Evolutionary conservation across 2,888 invertebrate species (phyloP).

Genomic region (Seira ritae): DNA sequence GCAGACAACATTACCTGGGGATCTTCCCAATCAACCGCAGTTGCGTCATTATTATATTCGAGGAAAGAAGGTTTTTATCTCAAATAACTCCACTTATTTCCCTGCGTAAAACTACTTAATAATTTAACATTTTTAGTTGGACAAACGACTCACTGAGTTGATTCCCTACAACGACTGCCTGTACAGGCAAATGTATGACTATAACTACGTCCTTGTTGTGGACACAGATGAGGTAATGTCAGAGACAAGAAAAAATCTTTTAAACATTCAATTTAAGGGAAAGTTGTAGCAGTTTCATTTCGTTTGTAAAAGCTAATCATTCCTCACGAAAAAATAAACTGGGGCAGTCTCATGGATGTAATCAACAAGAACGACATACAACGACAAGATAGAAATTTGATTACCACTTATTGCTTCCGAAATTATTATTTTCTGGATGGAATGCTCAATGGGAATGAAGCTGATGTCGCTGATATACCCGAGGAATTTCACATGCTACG

Average conservation of each 20-base stretch:
- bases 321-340: constrained; percentile 74
- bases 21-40: constrained; percentile 75
- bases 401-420: constrained; percentile 75
- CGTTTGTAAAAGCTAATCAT: constrained; percentile 74
- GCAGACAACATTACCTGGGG: constrained; percentile 75
- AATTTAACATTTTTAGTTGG: constrained; percentile 61
- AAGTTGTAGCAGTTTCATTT: too few relatives aligned
- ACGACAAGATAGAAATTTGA: constrained; percentile 71
- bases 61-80: constrained; percentile 74
- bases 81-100: neutral
- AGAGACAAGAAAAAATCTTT: too few relatives aligned
- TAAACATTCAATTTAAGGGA: neutral
- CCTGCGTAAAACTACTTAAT: too few relatives aligned
- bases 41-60: constrained; percentile 74
- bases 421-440: constrained; percentile 77
- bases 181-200: constrained; percentile 76
- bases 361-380: constrained; percentile 73
- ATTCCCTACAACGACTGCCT: constrained; percentile 78
- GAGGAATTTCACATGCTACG: constrained; percentile 75
- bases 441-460: constrained; percentile 65
- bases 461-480: constrained; percentile 72
- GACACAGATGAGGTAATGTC: constrained; percentile 76
- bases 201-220: constrained; percentile 75
- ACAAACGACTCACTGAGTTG: constrained; percentile 77
- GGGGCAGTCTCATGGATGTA: constrained; percentile 69